Evolutionary conservation across 2,797 vertebrate species (phyloP).

Genomic region (Crax fasciolata): DNA sequence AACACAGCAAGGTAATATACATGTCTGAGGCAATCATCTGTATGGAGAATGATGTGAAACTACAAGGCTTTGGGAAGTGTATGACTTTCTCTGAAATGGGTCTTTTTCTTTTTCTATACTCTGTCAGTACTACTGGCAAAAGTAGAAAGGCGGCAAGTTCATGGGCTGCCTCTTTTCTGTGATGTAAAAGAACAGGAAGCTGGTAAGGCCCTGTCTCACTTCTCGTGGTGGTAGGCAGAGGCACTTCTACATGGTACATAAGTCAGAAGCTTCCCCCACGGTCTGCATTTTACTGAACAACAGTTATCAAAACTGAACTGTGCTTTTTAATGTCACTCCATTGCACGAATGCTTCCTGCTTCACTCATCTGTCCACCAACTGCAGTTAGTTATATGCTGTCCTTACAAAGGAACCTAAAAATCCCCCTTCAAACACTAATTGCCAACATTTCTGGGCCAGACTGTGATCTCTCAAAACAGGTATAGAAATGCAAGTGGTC

Average conservation of each 20-base stretch:
- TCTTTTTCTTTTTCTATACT: neutral
- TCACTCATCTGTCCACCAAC: neutral
- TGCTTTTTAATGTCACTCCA: neutral
- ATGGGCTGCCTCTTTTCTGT: neutral
- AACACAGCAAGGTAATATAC: neutral
- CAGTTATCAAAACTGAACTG: neutral
- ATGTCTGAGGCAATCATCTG: neutral
- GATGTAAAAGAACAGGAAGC: neutral
- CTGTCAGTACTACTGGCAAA: neutral
- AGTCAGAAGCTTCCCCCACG: neutral
- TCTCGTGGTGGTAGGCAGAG: neutral
- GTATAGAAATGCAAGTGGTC: neutral
- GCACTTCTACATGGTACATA: neutral
- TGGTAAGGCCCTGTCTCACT: neutral
- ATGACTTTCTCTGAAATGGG: neutral
- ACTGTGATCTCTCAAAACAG: neutral
- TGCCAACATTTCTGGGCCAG: neutral
- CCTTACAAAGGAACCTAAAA: neutral
- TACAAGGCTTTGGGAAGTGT: neutral
- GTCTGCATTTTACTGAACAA: neutral
- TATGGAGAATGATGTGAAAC: neutral
- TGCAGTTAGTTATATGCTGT: neutral
- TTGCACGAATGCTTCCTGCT: neutral
- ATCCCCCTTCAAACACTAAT: neutral
- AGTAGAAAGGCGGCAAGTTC: neutral